Conservation (phyloP, 2,888 invertebrate genomes). For the Apamea sordens region DNA sequence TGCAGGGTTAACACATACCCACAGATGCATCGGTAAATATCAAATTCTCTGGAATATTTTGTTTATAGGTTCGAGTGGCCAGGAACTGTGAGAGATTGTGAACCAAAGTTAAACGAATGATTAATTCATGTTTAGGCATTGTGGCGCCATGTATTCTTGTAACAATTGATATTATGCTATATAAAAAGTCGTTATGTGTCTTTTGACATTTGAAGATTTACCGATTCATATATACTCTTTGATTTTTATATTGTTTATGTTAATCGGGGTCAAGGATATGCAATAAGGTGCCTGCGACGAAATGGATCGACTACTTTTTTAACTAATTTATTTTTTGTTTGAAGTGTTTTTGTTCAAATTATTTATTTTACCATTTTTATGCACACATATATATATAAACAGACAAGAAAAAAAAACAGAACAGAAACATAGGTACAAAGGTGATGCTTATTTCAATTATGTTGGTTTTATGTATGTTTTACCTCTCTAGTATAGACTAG, state of each 20-base stretch:
- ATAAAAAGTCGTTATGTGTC: slow-evolving; percentile 4
- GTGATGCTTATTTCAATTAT: neutral
- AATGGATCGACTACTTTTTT: neutral
- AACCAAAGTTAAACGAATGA: slow-evolving; percentile 35
- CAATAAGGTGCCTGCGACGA: slow-evolving; percentile 7
- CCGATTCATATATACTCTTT: slow-evolving; percentile 11
- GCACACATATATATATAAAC: too few species aligned
- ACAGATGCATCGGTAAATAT: slow-evolving; percentile 38
- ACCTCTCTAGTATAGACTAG: too few species aligned
- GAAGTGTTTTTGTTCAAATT: too few species aligned
- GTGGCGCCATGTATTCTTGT: slow-evolving; percentile 15
- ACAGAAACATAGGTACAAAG: too few species aligned
- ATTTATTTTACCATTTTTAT: too few species aligned
- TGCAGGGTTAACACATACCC: slow-evolving; percentile 9
- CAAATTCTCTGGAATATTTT: slow-evolving; percentile 23
- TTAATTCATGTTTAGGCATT: slow-evolving; percentile 49
- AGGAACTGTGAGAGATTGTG: slow-evolving; percentile 25
- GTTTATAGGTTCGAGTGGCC: slow-evolving; percentile 16
- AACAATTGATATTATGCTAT: slow-evolving; percentile 5
- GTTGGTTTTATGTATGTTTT: neutral
- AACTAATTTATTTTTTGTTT: neutral
- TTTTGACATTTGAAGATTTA: slow-evolving; percentile 20
- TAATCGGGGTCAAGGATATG: slow-evolving; percentile 26
- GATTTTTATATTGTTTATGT: neutral
- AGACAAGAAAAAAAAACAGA: too few species aligned